phyloP scores from a whole-genome alignment of 2,113 vertebrate genomes.

The Vidua macroura region DNA sequence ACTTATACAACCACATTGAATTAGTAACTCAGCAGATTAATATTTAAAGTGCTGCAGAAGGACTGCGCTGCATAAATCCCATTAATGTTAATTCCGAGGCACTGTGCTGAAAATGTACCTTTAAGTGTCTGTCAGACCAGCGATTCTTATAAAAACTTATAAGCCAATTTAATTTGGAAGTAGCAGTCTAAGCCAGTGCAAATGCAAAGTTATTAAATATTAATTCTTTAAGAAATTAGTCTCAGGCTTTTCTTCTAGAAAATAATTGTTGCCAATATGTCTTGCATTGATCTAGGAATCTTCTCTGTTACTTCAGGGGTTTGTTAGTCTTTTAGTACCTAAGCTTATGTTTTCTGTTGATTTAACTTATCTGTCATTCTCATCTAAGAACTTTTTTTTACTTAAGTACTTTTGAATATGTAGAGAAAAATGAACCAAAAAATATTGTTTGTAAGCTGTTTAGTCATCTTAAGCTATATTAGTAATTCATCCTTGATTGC shows the following conservation, averaged over 20 bases:
- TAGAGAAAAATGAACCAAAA: neutral
- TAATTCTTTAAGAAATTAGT: slow-evolving; percentile 31
- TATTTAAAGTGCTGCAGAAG: neutral
- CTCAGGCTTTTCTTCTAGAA: neutral
- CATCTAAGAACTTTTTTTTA: neutral
- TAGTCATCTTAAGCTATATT: neutral
- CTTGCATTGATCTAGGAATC: neutral
- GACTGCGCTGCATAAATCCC: neutral
- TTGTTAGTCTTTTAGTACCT: neutral
- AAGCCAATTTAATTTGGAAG: slow-evolving; percentile 42
- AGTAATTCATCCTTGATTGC: neutral
- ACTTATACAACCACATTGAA: neutral
- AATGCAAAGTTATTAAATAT: slow-evolving; percentile 34
- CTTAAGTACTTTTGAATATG: neutral
- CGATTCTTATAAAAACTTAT: neutral
- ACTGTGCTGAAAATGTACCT: neutral
- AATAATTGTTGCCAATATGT: neutral
- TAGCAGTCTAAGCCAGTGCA: neutral
- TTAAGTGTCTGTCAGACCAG: slow-evolving; percentile 10
- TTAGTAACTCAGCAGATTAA: slow-evolving; percentile 18
- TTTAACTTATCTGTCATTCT: neutral
- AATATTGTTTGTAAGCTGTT: neutral
- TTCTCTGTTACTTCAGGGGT: neutral
- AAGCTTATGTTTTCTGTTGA: neutral
- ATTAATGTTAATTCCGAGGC: slow-evolving; percentile 22